Conservation (phyloP, 2,888 invertebrate genomes). For the Caenorhabditis sulstoni region DNA sequence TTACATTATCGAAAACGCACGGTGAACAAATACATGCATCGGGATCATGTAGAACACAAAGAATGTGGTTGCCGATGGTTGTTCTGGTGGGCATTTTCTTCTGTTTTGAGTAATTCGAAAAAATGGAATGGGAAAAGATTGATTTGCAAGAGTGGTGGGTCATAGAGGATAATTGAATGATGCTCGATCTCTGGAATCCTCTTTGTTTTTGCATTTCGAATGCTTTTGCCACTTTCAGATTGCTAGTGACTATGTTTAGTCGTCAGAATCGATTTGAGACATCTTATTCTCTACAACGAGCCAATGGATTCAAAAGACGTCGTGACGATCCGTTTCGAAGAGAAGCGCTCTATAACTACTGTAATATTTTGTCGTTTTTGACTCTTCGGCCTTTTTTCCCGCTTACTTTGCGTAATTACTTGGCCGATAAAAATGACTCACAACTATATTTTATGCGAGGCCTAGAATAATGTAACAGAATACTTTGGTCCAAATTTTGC, state of each 20-base stretch:
- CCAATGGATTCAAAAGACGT: constrained; percentile 50
- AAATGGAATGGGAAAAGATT: neutral
- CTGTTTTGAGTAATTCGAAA: too few species aligned
- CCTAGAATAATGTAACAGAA: constrained; percentile 44
- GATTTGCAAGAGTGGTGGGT: neutral
- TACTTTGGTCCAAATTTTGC: constrained; percentile 35
- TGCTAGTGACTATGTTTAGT: neutral
- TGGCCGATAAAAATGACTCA: constrained; percentile 16
- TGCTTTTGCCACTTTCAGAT: too few species aligned
- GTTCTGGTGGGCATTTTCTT: too few species aligned
- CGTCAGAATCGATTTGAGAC: constrained; percentile 15
- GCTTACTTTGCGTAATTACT: constrained; percentile 51
- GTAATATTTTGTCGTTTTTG: neutral
- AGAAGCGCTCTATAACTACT: constrained; percentile 37
- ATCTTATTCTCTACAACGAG: constrained; percentile 21
- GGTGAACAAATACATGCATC: constrained; percentile 51
- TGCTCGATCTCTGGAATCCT: too few species aligned
- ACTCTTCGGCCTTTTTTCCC: neutral
- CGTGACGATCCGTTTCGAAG: constrained; percentile 15
- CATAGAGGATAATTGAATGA: constrained; percentile 1
- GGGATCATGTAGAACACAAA: constrained; percentile 12
- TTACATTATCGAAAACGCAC: constrained; percentile 62
- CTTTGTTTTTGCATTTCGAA: too few species aligned
- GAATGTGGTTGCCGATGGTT: neutral
- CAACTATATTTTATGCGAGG: constrained; percentile 19